phyloP scores from a whole-genome alignment of 1,140 invertebrate species.

The Cydia amplana region DNA sequence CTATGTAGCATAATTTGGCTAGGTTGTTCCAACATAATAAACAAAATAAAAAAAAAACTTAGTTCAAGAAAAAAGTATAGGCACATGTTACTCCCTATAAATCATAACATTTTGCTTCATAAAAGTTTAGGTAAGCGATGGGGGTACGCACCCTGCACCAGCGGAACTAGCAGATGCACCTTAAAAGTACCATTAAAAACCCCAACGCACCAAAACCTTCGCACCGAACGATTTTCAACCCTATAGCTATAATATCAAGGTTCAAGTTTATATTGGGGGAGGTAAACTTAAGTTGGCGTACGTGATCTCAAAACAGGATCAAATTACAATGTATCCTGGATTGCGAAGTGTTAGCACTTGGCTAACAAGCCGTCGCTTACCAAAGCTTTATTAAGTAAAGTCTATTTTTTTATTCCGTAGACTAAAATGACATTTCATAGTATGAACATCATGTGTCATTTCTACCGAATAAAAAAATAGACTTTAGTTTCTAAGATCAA shows the following conservation, averaged over 20 bases:
- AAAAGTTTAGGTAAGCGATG: neutral
- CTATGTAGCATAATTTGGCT: no score
- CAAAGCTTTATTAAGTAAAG: neutral
- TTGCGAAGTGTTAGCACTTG: slow-evolving; percentile 10
- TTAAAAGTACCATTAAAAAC: slow-evolving; percentile 12
- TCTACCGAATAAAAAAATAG: no score
- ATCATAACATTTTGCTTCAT: neutral
- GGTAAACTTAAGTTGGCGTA: neutral
- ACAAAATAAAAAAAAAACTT: no score
- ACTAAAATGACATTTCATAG: no score
- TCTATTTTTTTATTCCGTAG: no score
- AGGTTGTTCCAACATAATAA: no score
- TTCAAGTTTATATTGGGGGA: neutral
- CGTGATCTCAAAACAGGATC: slow-evolving; percentile 25
- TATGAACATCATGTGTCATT: no score
- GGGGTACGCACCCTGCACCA: slow-evolving; percentile 6
- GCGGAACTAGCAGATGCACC: slow-evolving; percentile 24
- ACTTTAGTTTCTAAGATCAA: no score
- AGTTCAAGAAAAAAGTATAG: no score
- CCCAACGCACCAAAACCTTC: slow-evolving; percentile 9
- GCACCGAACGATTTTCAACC: neutral
- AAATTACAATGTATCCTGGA: slow-evolving; percentile 25
- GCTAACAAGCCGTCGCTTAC: neutral
- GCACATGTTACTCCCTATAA: no score
- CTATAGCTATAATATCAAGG: neutral